Percentiles rank a stretch among this genome's conserved stretches.
Evolutionary conservation across 2,797 vertebrate genomes (phyloP).

Genomic region (Siniperca undulata): DNA sequence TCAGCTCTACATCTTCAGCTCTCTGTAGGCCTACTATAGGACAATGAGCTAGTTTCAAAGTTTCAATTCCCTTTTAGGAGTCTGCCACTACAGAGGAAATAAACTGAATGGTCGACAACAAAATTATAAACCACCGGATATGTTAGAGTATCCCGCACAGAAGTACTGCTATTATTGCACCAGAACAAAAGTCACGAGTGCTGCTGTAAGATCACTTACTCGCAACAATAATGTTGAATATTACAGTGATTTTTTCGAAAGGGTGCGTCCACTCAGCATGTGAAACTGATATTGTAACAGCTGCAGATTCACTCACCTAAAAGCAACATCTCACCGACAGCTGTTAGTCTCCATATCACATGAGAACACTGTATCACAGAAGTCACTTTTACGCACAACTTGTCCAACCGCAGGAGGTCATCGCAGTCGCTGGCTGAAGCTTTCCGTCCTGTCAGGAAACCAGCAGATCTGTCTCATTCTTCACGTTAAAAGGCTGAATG

Average conservation of each 20-base stretch:
- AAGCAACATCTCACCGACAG: constrained; percentile 4
- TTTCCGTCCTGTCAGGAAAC: background rate
- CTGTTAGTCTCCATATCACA: background rate
- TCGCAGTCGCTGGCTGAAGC: background rate
- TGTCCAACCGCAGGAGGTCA: background rate
- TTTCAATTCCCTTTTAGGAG: constrained; percentile 53
- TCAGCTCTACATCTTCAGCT: background rate
- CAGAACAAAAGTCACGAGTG: constrained; percentile 32
- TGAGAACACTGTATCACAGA: background rate
- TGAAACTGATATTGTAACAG: background rate
- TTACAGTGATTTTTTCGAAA: background rate
- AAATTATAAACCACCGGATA: constrained; percentile 1
- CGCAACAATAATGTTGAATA: background rate
- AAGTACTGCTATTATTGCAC: background rate
- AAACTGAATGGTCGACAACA: background rate
- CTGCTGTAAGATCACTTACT: background rate
- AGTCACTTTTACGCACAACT: constrained; percentile 5
- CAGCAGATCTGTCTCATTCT: background rate
- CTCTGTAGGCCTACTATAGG: background rate
- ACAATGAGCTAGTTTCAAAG: constrained; percentile 13
- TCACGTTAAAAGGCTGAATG: constrained; percentile 8
- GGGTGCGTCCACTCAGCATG: constrained; percentile 40
- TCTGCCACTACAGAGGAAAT: constrained; percentile 16
- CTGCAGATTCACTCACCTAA: constrained; percentile 51
- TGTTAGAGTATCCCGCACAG: background rate